Base-by-base conservation (phyloP, 2,113 vertebrate species). In the Callocephalon fimbriatum region DNA sequence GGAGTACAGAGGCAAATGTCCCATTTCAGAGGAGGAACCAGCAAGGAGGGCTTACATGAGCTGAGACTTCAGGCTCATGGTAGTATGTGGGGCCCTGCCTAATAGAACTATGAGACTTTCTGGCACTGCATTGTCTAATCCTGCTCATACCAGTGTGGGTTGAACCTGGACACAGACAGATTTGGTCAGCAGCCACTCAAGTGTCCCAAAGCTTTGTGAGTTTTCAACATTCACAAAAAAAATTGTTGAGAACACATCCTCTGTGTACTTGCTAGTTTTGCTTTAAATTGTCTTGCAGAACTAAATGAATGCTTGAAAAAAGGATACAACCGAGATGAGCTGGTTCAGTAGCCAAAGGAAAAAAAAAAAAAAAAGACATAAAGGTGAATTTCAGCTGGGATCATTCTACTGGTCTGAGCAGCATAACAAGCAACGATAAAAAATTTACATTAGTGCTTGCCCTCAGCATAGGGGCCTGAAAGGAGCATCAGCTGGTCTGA, bases 21-120 rank as follows among this genome's bases (percentile, higher is more conserved):
- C 4, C 4, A 15, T 14, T 77, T 84, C 81, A 74, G 44, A 66
- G 45, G 6, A 66, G 14, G 3, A 73, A 20, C 3, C 19, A 66
- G 2, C 3, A 70, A 48, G 6, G 12, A 10, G 8, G 7, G 42
- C 4, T 74, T 71, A 26, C 7, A 66, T 26, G 2, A 80, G 7
- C 4, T 0, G 4, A 65, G 31, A 29, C 5, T 35, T 54, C 0
- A 1, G 18, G 7, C 29, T 72, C 6, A 4, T 17, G 10, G 42
- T 29, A 21, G 7, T 10, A 37, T 40, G n/a, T 15, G 10, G 86
- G 31, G 8, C 9, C 26, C 42, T 25, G 7, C 12, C 23, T 25
- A 48, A 83, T 7, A 61, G 15, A 80, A 5, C 10, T 68, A 22
- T 20, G 59, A 48, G 40, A 44, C 29, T 86, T 61, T 31, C 44